These are phyloP conservation scores for Eulimnadia texana DNA, from an alignment of 1,140 invertebrate species.

Conservation along the genomic window DNA sequence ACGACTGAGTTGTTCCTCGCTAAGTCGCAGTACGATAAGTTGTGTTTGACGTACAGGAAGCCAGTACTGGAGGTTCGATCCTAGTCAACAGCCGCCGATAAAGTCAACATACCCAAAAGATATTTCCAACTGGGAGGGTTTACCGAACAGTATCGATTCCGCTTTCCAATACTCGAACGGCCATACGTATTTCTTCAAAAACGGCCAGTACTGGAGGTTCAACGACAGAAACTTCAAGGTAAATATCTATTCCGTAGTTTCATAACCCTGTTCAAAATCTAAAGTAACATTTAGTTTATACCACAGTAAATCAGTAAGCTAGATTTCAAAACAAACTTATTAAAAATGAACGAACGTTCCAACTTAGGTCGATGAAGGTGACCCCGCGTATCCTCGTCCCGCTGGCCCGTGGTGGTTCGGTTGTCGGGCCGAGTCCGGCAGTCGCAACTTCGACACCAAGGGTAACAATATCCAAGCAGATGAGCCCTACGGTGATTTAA, in stretches of 20 bases:
- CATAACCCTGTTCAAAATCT: no score
- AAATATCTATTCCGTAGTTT: no score
- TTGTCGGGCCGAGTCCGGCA: slow-evolving; percentile 33
- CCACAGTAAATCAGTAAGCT: no score
- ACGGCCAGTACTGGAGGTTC: slow-evolving; percentile 77
- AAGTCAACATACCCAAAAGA: slow-evolving; percentile 75
- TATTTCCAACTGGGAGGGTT: slow-evolving; percentile 76
- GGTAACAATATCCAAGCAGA: slow-evolving; percentile 5
- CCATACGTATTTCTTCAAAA: slow-evolving; percentile 92
- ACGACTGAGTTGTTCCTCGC: no score
- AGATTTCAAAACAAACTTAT: background rate
- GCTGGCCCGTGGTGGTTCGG: slow-evolving; percentile 86
- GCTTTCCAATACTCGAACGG: slow-evolving; percentile 84
- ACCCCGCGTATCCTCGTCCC: slow-evolving; percentile 70
- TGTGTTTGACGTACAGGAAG: no score
- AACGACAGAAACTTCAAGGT: slow-evolving; percentile 82
- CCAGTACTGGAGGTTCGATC: slow-evolving; percentile 90
- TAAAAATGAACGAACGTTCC: background rate
- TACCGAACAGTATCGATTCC: slow-evolving; percentile 73
- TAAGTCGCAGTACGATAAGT: no score
- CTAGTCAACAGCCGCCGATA: slow-evolving; percentile 64
- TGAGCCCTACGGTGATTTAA: slow-evolving; percentile 4
- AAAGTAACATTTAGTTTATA: no score
- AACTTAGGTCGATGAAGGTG: slow-evolving; percentile 57
- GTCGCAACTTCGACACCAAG: slow-evolving; percentile 2